A percentile compares a stretch with the other conserved stretches of the same genome.
Evolutionary conservation across 2,797 vertebrate genomes (phyloP).

Genomic region (Coilia nasus): DNA sequence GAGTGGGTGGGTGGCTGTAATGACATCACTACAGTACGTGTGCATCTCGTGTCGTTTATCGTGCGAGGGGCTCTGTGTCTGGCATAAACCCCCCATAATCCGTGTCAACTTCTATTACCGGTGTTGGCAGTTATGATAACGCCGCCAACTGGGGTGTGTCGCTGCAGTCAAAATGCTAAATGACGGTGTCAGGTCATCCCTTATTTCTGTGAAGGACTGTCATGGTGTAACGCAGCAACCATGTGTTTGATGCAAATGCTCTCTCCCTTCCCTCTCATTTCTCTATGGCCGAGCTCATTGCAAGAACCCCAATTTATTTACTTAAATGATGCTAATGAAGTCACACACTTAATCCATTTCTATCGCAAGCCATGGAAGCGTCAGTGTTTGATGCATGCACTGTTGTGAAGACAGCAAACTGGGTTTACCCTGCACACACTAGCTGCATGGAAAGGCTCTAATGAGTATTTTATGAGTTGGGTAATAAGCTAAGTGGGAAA

Average conservation of each 20-base stretch:
- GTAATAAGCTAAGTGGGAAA: constrained; percentile 54
- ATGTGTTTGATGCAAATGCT: neutral
- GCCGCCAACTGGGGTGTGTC: neutral
- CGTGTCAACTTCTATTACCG: neutral
- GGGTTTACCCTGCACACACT: neutral
- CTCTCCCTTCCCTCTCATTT: neutral
- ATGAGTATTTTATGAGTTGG: constrained; percentile 49
- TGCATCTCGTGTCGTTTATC: neutral
- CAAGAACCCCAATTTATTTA: neutral
- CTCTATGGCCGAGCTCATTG: neutral
- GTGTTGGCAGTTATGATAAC: neutral
- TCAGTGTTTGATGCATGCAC: constrained; percentile 1
- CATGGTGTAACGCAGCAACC: neutral
- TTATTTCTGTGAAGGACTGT: constrained; percentile 17
- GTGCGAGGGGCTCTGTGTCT: neutral
- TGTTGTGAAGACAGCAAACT: neutral
- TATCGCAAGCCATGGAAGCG: neutral
- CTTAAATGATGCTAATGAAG: neutral
- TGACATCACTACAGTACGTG: neutral
- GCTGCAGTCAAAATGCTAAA: constrained; percentile 17
- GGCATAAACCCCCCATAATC: neutral
- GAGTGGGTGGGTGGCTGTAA: neutral
- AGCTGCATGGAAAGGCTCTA: constrained; percentile 36
- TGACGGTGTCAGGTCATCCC: constrained; percentile 1
- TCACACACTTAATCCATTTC: constrained; percentile 15